Conservation (phyloP, 2,888 invertebrate species). For the Cacoxenus indagator region DNA sequence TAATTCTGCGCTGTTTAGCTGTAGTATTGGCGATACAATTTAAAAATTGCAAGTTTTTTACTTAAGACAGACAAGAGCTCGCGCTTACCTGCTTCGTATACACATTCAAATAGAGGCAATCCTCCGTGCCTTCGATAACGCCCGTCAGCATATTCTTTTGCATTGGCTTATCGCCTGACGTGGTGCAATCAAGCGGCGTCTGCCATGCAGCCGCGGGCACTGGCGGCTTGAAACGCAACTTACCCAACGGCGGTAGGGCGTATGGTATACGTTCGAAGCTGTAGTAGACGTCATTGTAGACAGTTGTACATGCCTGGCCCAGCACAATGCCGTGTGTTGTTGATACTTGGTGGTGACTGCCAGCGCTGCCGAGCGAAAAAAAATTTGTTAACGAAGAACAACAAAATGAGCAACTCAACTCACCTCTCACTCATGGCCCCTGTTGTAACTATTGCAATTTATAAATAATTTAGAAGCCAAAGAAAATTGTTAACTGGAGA, state of each 20-base stretch:
- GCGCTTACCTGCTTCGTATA: conserved; percentile 60
- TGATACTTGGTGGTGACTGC: conserved; percentile 25
- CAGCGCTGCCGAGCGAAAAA: conserved; percentile 4
- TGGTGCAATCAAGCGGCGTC: conserved; percentile 65
- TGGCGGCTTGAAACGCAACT: conserved; percentile 68
- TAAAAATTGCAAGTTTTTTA: not conserved
- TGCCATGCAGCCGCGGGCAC: conserved; percentile 67
- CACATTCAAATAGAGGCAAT: conserved; percentile 73
- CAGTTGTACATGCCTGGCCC: conserved; percentile 51
- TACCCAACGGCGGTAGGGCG: conserved; percentile 70
- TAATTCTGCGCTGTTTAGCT: conserved; percentile 36
- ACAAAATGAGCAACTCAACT: not conserved
- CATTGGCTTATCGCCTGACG: conserved; percentile 61
- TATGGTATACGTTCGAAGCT: conserved; percentile 63
- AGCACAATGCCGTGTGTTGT: conserved; percentile 58
- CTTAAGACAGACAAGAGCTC: not conserved
- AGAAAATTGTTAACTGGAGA: too few species aligned
- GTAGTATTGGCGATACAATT: not conserved
- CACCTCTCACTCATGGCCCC: too few species aligned
- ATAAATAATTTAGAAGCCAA: too few species aligned
- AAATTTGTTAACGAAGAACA: not conserved
- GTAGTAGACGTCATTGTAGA: conserved; percentile 51
- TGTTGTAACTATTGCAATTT: too few species aligned
- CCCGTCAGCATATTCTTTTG: conserved; percentile 64
- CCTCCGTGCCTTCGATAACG: conserved; percentile 70